Evolutionary conservation across 2,113 vertebrate species (phyloP).

Genomic region (Panthera uncia): DNA sequence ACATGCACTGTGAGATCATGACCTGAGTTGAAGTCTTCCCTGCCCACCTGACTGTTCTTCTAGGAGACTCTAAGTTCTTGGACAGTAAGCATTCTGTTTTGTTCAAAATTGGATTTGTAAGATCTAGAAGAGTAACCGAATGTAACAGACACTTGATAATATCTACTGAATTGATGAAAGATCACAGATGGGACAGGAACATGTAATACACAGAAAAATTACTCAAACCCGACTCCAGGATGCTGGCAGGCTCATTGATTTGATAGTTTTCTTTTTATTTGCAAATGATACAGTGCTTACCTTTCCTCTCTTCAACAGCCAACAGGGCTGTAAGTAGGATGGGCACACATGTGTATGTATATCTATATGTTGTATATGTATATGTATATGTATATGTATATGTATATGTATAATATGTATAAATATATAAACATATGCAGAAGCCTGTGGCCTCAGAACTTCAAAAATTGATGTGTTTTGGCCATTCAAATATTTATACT

Average conservation of each 20-base stretch:
- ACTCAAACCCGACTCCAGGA: neutral
- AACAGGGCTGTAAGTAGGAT: neutral
- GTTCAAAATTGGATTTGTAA: neutral
- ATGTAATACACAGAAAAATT: neutral
- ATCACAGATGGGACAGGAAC: neutral
- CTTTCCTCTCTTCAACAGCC: neutral
- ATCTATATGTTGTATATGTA: neutral
- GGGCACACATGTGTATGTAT: neutral
- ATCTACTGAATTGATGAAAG: neutral
- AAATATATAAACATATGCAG: neutral
- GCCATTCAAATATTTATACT: neutral
- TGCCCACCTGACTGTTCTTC: neutral
- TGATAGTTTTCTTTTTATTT: neutral
- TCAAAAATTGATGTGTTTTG: neutral
- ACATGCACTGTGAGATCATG: too few species aligned
- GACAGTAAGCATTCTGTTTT: neutral
- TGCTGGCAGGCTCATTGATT: neutral
- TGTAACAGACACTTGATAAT: neutral
- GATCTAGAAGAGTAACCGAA: neutral
- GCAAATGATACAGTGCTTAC: neutral
- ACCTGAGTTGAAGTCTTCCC: neutral
- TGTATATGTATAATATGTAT: neutral
- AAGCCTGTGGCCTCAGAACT: neutral
- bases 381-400: neutral
- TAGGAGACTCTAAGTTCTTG: neutral